phyloP scores from a whole-genome alignment of 2,888 invertebrate genomes.

The Zaprionus bogoriensis region DNA sequence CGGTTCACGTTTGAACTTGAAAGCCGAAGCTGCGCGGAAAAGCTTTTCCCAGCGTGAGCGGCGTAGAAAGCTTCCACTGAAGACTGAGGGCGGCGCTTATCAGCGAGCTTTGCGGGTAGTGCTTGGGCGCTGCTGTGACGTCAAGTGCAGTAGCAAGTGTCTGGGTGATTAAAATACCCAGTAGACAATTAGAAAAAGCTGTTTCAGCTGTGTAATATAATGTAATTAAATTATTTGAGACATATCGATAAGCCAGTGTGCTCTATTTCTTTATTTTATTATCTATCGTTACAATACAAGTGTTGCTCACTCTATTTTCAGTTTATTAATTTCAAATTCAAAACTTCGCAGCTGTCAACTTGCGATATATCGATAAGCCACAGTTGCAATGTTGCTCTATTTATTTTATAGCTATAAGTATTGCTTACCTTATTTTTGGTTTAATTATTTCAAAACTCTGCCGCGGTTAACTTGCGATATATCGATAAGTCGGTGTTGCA shows the following conservation, averaged over 20 bases:
- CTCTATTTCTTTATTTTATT: too few relatives aligned
- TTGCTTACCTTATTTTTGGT: too few relatives aligned
- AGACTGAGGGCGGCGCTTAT: not conserved
- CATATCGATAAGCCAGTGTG: too few relatives aligned
- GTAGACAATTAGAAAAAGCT: not conserved
- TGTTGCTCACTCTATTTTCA: too few relatives aligned
- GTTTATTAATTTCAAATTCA: not conserved
- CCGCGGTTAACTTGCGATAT: not conserved
- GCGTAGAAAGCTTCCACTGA: not conserved
- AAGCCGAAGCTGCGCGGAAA: conserved; percentile 26
- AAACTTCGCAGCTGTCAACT: not conserved
- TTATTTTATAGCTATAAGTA: too few relatives aligned
- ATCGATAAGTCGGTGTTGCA: not conserved
- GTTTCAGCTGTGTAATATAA: too few relatives aligned
- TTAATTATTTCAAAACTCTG: not conserved
- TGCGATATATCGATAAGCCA: not conserved
- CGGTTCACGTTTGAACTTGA: conserved; percentile 54
- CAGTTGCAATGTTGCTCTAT: too few relatives aligned
- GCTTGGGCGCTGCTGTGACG: not conserved
- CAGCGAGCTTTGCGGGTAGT: conserved; percentile 1
- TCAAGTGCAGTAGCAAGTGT: not conserved
- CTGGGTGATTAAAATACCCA: not conserved
- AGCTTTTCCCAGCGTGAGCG: conserved; percentile 1
- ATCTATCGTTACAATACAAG: too few relatives aligned
- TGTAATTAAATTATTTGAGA: too few relatives aligned